Base-by-base conservation (phyloP, 2,888 invertebrate species). In the Euplagia quadripunctaria region DNA sequence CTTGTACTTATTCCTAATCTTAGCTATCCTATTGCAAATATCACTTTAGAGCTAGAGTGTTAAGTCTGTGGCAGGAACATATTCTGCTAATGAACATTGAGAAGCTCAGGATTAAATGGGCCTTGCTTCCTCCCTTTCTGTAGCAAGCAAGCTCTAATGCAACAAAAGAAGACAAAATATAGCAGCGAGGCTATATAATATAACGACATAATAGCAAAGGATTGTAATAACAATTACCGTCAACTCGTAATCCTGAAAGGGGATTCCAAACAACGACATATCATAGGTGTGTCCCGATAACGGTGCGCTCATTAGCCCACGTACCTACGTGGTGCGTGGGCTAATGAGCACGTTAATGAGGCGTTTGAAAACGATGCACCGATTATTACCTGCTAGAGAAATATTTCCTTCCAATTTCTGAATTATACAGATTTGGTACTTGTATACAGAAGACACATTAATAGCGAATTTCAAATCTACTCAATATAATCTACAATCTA, bases 141-240 rank as follows among this genome's bases (percentile, higher is more conserved):
- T 46, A 17, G 61, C 55, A 31, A 16, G 46, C 17, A 17, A 69
- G 61, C 61, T 68, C 20, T 4, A 17, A 61, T 49, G 31, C n/a
- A 49, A 12, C 43, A 61, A 69, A 69, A 69, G 5, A 61, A 61
- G 69, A 69, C 69, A 69, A 69, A 69, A 61, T 49, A 69, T 55
- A 65, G 64, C n/a, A 70, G 31, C 64, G 16, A 12, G 52, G 52
- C 43, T 20, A 70, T 70, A 43, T 70, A 52, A 64, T 70, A 8
- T 52, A 52, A 64, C 20, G 55, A 31, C 52, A 20, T 64, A 64
- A 64, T 52, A 70, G 42, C 20, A 64, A 65, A 52, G 52, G 64
- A 64, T 64, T 64, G 64, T 64, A 64, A 64, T 70, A 69, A 69
- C 64, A 64, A 70, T 55, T 70, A 64, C 64, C 70, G 64, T 64